Base-by-base conservation (phyloP, 2,888 invertebrate genomes). In the Acholoe squamosa region DNA sequence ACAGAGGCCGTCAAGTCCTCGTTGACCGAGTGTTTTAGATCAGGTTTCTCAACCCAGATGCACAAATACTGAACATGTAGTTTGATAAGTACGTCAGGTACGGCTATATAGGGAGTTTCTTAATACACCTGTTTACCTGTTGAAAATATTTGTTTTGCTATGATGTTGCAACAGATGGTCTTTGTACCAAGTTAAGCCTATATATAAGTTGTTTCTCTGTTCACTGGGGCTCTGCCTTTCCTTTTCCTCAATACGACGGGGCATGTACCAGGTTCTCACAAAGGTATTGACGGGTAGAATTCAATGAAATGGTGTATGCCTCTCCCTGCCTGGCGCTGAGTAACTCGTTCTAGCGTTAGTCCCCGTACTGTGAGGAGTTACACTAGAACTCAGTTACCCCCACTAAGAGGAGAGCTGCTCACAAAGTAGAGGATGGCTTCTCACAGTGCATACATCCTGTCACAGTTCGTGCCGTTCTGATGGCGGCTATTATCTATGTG, bases 121-220 rank as follows among this genome's bases (percentile, higher is more conserved):
- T 51, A 34, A 84, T 43, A 12, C 51, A 84, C 84, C 52, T 86
- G 54, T 86, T 86, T 56, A 86, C 86, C 86, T 86, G 86, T 86
- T 86, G 86, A 86, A 86, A 86, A 77, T 84, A 43, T 51, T 84
- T 84, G 84, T 84, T 84, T 84, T 71, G 71, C 71, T 71, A 71
- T 71, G 71, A 71, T 71, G 71, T 71, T 71, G 71, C 28, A 71
- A 71, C 71, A 71, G 25, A n/a, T 71, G 71, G 28, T 71, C 71
- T 71, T 71, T 14, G 31, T 71, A 71, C 71, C 71, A 71, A 71
- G 28, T 71, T 71, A 71, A 71, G 71, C 71, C 71, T 71, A 71
- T 7, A n/a, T n/a, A 71, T 71, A 14, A 71, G 71, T 71, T 71
- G 71, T 71, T n/a, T 71, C 71, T 71, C 28, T 71, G 71, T 71